Evolutionary conservation across 1,140 invertebrate species (phyloP), one percentile per base, ranked within the genome.

Genomic region (Drosophila novamexicana): DNA sequence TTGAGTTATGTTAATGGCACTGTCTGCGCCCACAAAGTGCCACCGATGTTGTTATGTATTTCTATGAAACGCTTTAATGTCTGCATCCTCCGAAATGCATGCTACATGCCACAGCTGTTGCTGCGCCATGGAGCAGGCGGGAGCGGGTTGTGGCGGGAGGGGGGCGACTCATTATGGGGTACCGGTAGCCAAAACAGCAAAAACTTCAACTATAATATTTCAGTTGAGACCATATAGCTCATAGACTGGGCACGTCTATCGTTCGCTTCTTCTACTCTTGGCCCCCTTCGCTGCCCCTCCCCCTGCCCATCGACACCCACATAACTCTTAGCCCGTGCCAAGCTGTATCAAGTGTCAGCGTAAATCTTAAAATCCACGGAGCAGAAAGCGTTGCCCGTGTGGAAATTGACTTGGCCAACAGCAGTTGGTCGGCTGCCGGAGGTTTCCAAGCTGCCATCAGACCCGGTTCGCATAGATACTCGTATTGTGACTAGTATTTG

Each of bases 361-460:
- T 88, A 86, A 86, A 88, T 86, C 83, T 88, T 86, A 71, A 83
- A 86, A 88, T 88, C 83, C 84, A 68, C 76, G 64, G 57, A 86
- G 79, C 82, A 85, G 83, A 85, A 85, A 88, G 71, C 82, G 79
- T 86, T 85, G 83, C 82, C 71, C 49, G 77, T 82, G 79, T 82
- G 75, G 65, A 77, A 83, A 79, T 79, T 80, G 81, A 77, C 76
- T 84, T 83, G 80, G 71, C 79, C 52, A 49, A 67, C 22, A 64
- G 49, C 37, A 50, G 45, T 45, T 36, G 65, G 50, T 18, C 53
- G 52, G 36, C 62, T 47, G 59, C 39, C n/a, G 34, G 36, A 64
- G 52, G 37, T 39, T 40, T 34, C 52, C n/a, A 9, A 45, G 56
- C 18, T 45, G 42, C 42, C 42, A 7, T 1, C 42, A 45, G 42